Percentiles rank a stretch among this genome's conserved stretches.
Evolutionary conservation across 2,888 invertebrate genomes (phyloP).

Genomic region (Caprella mutica): DNA sequence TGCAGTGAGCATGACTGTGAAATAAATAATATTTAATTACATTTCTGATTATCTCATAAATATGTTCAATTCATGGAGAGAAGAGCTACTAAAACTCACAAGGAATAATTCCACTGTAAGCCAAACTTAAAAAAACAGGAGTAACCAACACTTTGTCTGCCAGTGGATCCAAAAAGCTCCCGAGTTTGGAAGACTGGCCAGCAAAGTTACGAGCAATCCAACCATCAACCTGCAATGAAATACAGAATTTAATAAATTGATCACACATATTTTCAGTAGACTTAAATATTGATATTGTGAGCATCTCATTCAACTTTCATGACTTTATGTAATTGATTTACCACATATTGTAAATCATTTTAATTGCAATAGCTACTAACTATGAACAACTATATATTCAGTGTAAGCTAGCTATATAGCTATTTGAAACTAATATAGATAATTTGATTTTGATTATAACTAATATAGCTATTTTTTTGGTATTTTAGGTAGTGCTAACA

Average conservation of each 20-base stretch:
- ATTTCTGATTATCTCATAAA: neutral
- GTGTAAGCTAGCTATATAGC: no score
- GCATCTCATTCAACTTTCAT: neutral
- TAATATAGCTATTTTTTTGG: no score
- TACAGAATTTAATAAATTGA: conserved; percentile 11
- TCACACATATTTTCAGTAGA: neutral
- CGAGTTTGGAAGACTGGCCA: conserved; percentile 81
- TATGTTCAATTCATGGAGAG: neutral
- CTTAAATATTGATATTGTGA: neutral
- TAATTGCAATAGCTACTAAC: no score
- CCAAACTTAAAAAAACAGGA: conserved; percentile 72
- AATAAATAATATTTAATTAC: neutral
- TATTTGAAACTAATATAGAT: neutral
- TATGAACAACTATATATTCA: no score
- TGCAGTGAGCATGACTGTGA: conserved; percentile 51
- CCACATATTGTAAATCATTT: neutral
- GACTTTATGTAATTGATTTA: neutral
- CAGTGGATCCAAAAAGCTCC: conserved; percentile 90
- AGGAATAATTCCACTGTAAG: conserved; percentile 75
- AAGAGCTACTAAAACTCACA: conserved; percentile 11
- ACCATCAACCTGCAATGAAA: conserved; percentile 65
- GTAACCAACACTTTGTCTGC: conserved; percentile 92
- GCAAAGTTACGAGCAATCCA: conserved; percentile 89
- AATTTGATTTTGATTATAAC: no score
- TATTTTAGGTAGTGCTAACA: no score